These are phyloP conservation scores for Geotrypetes seraphini DNA, from an alignment of 2,797 vertebrate genomes.

Conservation along the genomic window DNA sequence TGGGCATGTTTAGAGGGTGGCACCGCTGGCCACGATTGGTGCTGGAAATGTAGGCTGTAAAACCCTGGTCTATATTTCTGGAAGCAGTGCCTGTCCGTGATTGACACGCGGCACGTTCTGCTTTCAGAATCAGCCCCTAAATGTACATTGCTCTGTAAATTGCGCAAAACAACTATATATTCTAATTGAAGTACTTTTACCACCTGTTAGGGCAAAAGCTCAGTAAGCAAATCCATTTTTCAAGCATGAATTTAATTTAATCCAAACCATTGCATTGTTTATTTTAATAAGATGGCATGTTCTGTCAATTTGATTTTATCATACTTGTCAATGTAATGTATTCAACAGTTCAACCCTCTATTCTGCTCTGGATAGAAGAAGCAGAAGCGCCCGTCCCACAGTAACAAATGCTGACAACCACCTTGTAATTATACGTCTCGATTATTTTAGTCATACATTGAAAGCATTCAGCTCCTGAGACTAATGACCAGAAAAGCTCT, in stretches of 20 bases:
- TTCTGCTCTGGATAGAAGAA: conserved; percentile 23
- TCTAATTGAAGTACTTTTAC: conserved; percentile 2
- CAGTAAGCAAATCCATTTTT: conserved; percentile 15
- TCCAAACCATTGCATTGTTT: conserved; percentile 18
- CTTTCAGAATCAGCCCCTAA: no score
- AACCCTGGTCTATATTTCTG: no score
- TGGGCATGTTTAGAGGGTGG: no score
- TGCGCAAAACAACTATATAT: not conserved
- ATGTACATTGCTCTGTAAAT: no score
- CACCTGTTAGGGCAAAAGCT: conserved; percentile 19
- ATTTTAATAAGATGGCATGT: conserved; percentile 28
- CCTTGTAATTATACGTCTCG: conserved; percentile 61
- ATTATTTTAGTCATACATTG: conserved; percentile 44
- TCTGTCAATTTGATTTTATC: conserved; percentile 38
- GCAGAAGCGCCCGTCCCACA: conserved; percentile 33
- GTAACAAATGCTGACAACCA: conserved; percentile 68
- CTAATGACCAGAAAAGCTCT: conserved; percentile 9
- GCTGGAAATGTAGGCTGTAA: no score
- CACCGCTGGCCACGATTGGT: no score
- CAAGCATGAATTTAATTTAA: conserved; percentile 31
- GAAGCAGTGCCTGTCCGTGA: no score
- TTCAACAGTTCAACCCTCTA: conserved; percentile 38
- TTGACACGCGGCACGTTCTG: no score
- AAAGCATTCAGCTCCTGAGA: conserved; percentile 36
- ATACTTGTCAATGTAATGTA: conserved; percentile 17